These are phyloP conservation scores for Halcyon leucocephala DNA, from an alignment of 2,797 vertebrate genomes.

Conservation along the genomic window DNA sequence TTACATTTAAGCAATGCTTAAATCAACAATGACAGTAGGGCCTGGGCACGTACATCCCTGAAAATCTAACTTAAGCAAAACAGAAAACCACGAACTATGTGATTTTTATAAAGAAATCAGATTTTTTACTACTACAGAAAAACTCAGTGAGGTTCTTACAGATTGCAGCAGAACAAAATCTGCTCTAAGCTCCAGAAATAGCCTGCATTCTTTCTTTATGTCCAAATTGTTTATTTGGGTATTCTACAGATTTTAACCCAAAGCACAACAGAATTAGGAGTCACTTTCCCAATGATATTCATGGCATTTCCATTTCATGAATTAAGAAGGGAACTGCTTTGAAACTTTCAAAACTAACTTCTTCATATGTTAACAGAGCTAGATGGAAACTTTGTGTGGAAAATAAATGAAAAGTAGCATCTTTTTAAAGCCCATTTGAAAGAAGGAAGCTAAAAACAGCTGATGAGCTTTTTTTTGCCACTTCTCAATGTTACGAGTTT, in stretches of 20 bases:
- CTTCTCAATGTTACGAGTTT: neutral
- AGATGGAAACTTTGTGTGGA: neutral
- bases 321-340: neutral
- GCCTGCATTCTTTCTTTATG: neutral
- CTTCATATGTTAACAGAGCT: neutral
- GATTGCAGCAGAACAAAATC: neutral
- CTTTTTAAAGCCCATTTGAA: neutral
- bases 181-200: neutral
- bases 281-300: neutral
- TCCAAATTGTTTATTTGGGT: neutral
- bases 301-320: neutral
- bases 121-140: neutral
- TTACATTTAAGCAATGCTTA: constrained; percentile 17
- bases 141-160: neutral
- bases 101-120: neutral
- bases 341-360: neutral
- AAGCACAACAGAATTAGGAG: neutral
- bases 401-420: neutral
- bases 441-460: neutral
- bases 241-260: neutral
- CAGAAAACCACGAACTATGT: neutral
- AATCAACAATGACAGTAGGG: constrained; percentile 19
- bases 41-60: neutral
- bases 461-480: rapidly evolving
- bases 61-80: neutral